Base-by-base conservation (phyloP, 2,113 vertebrate genomes). In the Rattus rattus region DNA sequence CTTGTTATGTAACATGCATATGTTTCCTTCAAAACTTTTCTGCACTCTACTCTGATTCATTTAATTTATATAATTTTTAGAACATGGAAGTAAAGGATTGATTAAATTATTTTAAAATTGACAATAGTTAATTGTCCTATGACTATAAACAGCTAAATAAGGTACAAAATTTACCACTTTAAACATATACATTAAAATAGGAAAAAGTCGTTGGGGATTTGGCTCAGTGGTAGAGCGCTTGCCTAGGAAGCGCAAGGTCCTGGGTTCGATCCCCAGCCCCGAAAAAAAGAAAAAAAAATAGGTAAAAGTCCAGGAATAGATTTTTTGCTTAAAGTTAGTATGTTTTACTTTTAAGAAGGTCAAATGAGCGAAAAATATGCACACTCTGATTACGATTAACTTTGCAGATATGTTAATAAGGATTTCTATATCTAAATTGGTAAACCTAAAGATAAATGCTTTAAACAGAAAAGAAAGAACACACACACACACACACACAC, bases 61-160 rank as follows among this genome's bases (percentile, higher is more conserved):
- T 81, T 97, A 93, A 98, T 97, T 96, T 97, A 97, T 97, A 52
- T 96, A 56, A 96, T 96, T 97, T 98, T 93, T 96, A 95, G 97
- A 96, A 97, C 49, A 87, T 24, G 87, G 93, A 47, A 98, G 95
- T 77, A 75, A 96, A 98, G 94, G 87, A 95, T 94, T 69, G 81
- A 69, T 86, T 96, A 89, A 98, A 97, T 98, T 98, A 97, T 97
- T 43, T 98, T 73, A 98, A 97, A 98, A 96, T 90, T 87, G 65
- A 96, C 94, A 95, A 98, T 94, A 97, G 97, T 85, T 97, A 97
- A 97, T 85, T 97, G 84, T 96, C 97, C 98, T 96, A 81, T 97
- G 70, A 81, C 49, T 97, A 88, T 93, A 96, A 98, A 96, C 86
- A 97, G 75, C 93, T 94, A 98, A 98, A 95, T 94, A 95, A 94